Evolutionary conservation across 1,140 invertebrate species (phyloP), one percentile per base, ranked within the genome.

Genomic region (Cyclina sinensis): DNA sequence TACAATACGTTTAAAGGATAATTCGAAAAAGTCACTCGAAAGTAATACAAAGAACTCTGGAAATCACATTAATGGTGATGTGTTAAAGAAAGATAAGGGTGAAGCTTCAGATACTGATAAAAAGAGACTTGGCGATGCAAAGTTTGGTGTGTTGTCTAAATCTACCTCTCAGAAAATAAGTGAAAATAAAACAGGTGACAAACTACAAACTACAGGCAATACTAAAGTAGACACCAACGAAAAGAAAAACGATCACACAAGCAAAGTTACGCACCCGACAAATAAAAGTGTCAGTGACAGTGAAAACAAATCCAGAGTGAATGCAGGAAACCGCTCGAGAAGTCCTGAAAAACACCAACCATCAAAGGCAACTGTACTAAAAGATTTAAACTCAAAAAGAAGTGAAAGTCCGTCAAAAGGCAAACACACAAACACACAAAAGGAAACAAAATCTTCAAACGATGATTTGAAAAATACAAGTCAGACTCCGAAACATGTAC

Each of bases 391-490:
- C 18, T 0, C n/a, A 1, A 86, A 78, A 62, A 37, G 70, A 62
- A 86, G 70, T 86, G 35, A 21, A 78, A 86, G 84, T 46, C 84
- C 84, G 18, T 7, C 35, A 12, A 86, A 86, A 65, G 74, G 48
- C 3, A 57, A 51, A 30, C 62, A 46, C 35, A 14, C 24, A 0
- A 76, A 30, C 27, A 51, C 70, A 24, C n/a, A 62, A 24, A 81
- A 81, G 57, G 51, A 62, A 32, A 46, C 39, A 46, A 81, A 37
- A 57, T 32, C 48, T 9, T 51, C 24, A 3, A 32, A 18, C 21
- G 74, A 54, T 57, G 24, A 48, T 27, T 4, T n/a, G 14, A 30
- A 48, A 51, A 54, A 1, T n/a, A 57, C 24, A 51, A 11, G 9
- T 4, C 65, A 70, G 21, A 70, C 74, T 4, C 35, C 74, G 7